These are phyloP conservation scores for Drosophila santomea DNA, from an alignment of 1,140 invertebrate species.

Conservation along the genomic window DNA sequence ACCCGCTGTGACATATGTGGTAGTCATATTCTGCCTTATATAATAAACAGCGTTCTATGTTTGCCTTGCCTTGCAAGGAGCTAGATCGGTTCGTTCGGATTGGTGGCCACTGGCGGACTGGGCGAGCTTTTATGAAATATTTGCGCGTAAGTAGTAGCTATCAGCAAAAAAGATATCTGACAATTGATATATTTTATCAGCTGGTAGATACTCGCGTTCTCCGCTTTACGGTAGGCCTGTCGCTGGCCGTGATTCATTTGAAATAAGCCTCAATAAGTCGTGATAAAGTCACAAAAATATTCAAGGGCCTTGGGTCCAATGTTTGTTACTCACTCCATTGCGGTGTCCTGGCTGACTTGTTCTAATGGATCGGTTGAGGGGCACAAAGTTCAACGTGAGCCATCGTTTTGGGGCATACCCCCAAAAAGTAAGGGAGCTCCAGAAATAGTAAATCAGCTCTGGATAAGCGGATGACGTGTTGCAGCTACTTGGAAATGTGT, in stretches of 20 bases:
- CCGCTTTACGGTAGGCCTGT: constrained; percentile 18
- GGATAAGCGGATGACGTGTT: constrained; percentile 8
- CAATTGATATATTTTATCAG: constrained; percentile 53
- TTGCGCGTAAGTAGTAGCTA: constrained; percentile 33
- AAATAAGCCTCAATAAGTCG: constrained; percentile 25
- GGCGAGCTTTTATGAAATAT: constrained; percentile 36
- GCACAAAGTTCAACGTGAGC: constrained; percentile 36
- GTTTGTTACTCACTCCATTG: constrained; percentile 18
- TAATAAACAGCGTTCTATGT: constrained; percentile 1
- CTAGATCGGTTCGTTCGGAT: constrained; percentile 34
- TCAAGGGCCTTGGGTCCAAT: constrained; percentile 19
- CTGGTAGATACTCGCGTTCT: constrained; percentile 36
- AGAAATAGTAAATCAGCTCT: background rate
- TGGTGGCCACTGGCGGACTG: constrained; percentile 28
- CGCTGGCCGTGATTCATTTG: constrained; percentile 29
- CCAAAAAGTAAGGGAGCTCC: constrained; percentile 5
- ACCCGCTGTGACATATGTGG: constrained; percentile 43
- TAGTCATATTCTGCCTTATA: constrained; percentile 45
- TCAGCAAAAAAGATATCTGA: constrained; percentile 49
- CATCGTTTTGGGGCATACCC: constrained; percentile 30
- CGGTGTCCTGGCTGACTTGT: constrained; percentile 7
- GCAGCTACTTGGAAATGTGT: constrained; percentile 4
- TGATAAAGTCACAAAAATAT: constrained; percentile 15
- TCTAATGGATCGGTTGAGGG: constrained; percentile 17
- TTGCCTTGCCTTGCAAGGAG: constrained; percentile 2